Evolutionary conservation across 2,888 invertebrate genomes (phyloP), one percentile per base, ranked within the genome.

Genomic region (Amiota minor): DNA sequence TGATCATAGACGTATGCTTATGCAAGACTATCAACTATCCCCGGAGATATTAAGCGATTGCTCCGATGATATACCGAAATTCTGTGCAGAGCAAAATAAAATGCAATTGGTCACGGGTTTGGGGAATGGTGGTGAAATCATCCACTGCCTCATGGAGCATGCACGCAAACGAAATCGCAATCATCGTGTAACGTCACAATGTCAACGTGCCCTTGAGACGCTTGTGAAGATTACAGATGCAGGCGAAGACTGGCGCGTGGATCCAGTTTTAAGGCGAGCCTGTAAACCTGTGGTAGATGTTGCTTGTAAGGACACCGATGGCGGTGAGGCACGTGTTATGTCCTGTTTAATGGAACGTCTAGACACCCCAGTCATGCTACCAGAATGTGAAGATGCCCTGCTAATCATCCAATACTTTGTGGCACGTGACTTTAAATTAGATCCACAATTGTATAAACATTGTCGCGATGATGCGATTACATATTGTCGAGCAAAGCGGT

Each of bases 361-460:
- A 68, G 96, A 95, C 55, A 94, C 95, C 1, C 91, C 93, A 59
- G 78, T 82, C 0, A 98, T 99, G 98, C 94, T 93, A 1, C 93
- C 93, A 74, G 94, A 95, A 16, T 99, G 99, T 91, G 97, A 98
- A 91, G 93, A 95, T 77, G 95, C 97, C 10, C 91, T 99, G 61
- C 91, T 99, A 74, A 97, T 98, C 90, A 97, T 99, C 84, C 98
- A 99, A 88, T 99, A 98, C 90, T 99, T 99, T 90, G 93, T 99
- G 76, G 96, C 97, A 0, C 93, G 99, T 82, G 97, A 99, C 90
- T 99, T 97, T 88, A 97, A 96, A 84, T 90, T 98, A 65, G 98
- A 98, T 89, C 95, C 97, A 0, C 94, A 94, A 80, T 90, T 99
- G 61, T 99, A 96, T 87, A 89, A 93, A 85, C 94, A 95, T 47